A percentile compares a stretch with the other conserved stretches of the same genome.
Evolutionary conservation across 2,888 invertebrate species (phyloP).

Genomic region (Mythimna albipuncta): DNA sequence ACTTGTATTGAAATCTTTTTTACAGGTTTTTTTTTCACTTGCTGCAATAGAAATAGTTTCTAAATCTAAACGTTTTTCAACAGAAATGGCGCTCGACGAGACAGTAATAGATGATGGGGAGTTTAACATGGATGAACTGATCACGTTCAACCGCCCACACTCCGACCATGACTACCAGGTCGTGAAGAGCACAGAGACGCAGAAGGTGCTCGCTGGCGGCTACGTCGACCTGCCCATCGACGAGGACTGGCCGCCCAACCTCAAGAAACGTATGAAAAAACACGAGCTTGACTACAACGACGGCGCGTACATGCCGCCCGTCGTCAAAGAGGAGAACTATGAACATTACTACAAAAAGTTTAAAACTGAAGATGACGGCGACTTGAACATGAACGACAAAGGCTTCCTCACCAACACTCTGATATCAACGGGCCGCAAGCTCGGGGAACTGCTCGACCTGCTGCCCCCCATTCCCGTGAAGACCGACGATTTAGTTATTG

Average conservation of each 20-base stretch:
- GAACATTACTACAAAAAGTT: conserved; percentile 80
- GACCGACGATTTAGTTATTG: conserved; percentile 83
- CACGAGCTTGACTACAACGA: conserved; percentile 84
- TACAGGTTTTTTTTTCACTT: conserved; percentile 17
- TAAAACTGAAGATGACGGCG: conserved; percentile 72
- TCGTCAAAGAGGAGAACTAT: conserved; percentile 85
- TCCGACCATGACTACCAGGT: conserved; percentile 89
- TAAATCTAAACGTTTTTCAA: conserved; percentile 28
- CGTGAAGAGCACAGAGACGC: conserved; percentile 77
- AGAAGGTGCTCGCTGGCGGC: conserved; percentile 78
- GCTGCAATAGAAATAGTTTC: background rate
- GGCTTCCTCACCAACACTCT: conserved; percentile 79
- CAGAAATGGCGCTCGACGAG: conserved; percentile 86
- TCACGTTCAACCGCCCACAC: conserved; percentile 89
- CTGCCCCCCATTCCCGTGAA: conserved; percentile 84
- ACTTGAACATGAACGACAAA: conserved; percentile 67
- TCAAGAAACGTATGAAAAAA: conserved; percentile 87
- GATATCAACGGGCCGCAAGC: conserved; percentile 81
- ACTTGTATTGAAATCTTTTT: conserved; percentile 13
- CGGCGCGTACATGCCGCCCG: conserved; percentile 84
- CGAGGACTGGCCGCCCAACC: conserved; percentile 91
- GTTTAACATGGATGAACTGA: conserved; percentile 91
- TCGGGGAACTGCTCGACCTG: conserved; percentile 82
- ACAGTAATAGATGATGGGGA: conserved; percentile 90
- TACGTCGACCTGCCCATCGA: conserved; percentile 91